These are phyloP conservation scores for Heliopora coerulea DNA, from an alignment of 92 coral and sea anemone genomes.

Conservation along the genomic window DNA sequence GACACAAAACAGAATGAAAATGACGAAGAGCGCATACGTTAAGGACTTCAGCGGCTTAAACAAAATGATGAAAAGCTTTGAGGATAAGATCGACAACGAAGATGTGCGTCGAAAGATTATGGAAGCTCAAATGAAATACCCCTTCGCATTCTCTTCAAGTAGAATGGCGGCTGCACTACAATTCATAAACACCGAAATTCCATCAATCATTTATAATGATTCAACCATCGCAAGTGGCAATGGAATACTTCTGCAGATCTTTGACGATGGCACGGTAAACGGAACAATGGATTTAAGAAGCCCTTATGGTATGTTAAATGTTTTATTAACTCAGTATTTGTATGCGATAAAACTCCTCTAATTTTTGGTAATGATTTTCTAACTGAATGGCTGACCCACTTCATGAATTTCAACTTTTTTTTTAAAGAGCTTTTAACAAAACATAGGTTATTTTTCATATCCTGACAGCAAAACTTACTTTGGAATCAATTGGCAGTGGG, in stretches of 20 bases:
- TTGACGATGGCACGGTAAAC: conserved; percentile 36
- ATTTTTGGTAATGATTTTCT: too few species aligned
- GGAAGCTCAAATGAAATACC: conserved; percentile 37
- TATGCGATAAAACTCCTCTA: too few species aligned
- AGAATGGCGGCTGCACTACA: conserved; percentile 23
- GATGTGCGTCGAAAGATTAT: conserved; percentile 24
- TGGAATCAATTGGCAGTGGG: background rate
- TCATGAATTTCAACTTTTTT: too few species aligned
- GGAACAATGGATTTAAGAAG: conserved; percentile 27
- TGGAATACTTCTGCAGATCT: conserved; percentile 22
- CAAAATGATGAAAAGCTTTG: conserved; percentile 10
- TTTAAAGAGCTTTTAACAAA: background rate
- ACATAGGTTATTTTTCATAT: background rate
- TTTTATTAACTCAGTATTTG: too few species aligned
- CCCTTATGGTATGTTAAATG: conserved; percentile 36
- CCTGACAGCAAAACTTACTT: conserved; percentile 1
- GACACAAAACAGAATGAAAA: background rate
- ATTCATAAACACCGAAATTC: background rate
- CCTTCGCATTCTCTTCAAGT: background rate
- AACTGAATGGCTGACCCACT: too few species aligned
- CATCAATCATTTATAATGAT: conserved; percentile 9
- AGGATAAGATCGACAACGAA: conserved; percentile 17
- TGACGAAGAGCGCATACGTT: background rate
- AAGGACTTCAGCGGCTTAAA: background rate
- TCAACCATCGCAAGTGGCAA: background rate